These are phyloP conservation scores for Pyralis farinalis DNA, from an alignment of 2,888 invertebrate species.

Conservation along the genomic window DNA sequence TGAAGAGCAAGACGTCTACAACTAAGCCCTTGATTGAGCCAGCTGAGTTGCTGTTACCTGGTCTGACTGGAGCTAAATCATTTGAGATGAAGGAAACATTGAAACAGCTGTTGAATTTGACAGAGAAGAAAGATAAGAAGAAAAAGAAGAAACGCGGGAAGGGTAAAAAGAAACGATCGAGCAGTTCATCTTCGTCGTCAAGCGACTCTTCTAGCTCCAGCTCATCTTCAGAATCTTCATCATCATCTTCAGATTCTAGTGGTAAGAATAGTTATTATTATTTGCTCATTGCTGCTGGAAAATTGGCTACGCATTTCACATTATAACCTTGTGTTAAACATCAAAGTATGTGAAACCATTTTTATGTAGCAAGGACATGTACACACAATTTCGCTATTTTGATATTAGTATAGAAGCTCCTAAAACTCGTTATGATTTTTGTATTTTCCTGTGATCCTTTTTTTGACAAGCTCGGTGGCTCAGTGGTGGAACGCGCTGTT, in stretches of 20 bases:
- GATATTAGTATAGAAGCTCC: too few species aligned
- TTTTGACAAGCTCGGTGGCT: too few species aligned
- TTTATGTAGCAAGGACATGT: too few species aligned
- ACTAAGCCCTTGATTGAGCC: conserved; percentile 84
- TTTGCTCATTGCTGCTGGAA: too few species aligned
- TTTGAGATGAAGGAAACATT: conserved; percentile 84
- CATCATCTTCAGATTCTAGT: conserved; percentile 80
- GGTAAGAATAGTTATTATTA: too few species aligned
- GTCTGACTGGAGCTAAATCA: conserved; percentile 76
- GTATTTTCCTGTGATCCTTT: too few species aligned
- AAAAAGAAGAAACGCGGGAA: conserved; percentile 85
- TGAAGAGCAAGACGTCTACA: conserved; percentile 84
- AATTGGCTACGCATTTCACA: too few species aligned
- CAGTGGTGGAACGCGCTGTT: too few species aligned
- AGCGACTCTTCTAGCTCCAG: conserved; percentile 85
- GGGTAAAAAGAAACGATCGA: conserved; percentile 83
- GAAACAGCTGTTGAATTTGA: conserved; percentile 82
- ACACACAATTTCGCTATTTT: too few species aligned
- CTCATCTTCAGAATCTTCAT: conserved; percentile 80
- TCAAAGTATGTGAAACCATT: too few species aligned
- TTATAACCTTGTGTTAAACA: too few species aligned
- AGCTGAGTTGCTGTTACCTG: conserved; percentile 82
- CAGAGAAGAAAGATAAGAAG: conserved; percentile 84
- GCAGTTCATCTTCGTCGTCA: conserved; percentile 84
- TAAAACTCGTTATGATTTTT: too few species aligned